Base-by-base conservation (phyloP, 92 coral and sea anemone species). In the Ricordea florida region DNA sequence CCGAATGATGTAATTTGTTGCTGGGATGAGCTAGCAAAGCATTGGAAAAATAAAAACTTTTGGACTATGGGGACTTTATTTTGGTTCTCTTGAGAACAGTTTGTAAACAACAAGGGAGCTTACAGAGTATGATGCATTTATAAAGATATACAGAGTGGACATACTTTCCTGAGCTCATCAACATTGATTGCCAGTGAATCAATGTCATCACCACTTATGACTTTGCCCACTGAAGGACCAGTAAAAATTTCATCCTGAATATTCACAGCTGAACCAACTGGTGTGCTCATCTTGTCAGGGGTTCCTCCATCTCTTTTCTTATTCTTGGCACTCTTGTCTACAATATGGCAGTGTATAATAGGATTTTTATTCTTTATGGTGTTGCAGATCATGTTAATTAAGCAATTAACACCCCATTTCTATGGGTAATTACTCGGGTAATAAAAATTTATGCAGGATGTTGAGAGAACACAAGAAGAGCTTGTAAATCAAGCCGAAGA, bases 151-250 rank as follows among this genome's bases (percentile, higher is more conserved):
- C 29, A n/a, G 33, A 30, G 33, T 4, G n/a, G 5, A 0, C 10
- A 15, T 62, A 90, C 98, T 85, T 94, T 91, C 69, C 83, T 85
- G 16, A 96, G 78, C 43, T 96, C 96, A 8, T 86, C 93, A 7
- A 85, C 56, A 58, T 92, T 96, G 44, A 96, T 87, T 29, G 97
- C 99, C 21, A 96, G 91, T 14, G 97, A 96, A 28, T 96, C 96
- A 58, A 96, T 70, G 18, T 96, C 99, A 57, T 92, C 96, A 3
- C 97, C 96, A 55, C 90, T 81, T n/a, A 96, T 80, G 15, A 92
- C 89, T 22, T 83, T 86, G 25, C 92, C 94, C 20, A 77, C 49
- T 0, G 82, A 53, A 2, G 82, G 89, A 29, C 87, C 87, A 24
- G 83, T 63, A 18, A 61, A 57, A 6, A 38, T 45, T 28, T 96